Conservation (phyloP, 1,140 invertebrate genomes). For the Platorchestia sp. region DNA sequence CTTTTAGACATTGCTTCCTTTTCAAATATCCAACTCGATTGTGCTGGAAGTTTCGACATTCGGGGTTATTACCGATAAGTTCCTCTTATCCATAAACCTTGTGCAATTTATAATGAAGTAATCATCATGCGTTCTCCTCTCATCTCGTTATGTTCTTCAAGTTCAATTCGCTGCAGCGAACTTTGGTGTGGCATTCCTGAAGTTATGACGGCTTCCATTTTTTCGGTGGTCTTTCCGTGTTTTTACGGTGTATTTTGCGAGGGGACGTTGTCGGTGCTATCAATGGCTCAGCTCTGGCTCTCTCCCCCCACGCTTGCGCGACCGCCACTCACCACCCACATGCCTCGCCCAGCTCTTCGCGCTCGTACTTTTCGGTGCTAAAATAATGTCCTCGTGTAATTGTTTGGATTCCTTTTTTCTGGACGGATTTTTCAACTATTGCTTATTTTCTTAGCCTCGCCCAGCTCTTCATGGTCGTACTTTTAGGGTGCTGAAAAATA, state of each 20-base stretch:
- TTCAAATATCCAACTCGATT: neutral
- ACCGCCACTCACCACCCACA: neutral
- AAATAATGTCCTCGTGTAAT: neutral
- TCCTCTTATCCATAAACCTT: neutral
- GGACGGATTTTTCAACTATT: neutral
- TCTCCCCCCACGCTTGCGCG: neutral
- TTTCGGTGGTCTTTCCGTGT: neutral
- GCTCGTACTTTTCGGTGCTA: neutral
- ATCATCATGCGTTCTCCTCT: neutral
- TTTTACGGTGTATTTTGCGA: neutral
- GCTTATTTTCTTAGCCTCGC: too few species aligned
- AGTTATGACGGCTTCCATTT: neutral
- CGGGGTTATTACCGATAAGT: neutral
- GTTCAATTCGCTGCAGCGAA: neutral
- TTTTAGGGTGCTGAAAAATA: neutral
- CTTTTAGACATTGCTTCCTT: neutral
- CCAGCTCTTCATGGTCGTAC: neutral
- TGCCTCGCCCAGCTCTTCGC: neutral
- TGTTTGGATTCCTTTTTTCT: neutral
- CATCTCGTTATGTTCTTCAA: neutral
- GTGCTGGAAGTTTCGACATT: neutral
- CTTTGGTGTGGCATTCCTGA: neutral
- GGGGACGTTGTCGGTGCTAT: neutral
- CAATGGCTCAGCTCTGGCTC: neutral
- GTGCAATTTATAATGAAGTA: neutral